phyloP scores from a whole-genome alignment of 2,797 vertebrate species.

The Megaceryle alcyon region DNA sequence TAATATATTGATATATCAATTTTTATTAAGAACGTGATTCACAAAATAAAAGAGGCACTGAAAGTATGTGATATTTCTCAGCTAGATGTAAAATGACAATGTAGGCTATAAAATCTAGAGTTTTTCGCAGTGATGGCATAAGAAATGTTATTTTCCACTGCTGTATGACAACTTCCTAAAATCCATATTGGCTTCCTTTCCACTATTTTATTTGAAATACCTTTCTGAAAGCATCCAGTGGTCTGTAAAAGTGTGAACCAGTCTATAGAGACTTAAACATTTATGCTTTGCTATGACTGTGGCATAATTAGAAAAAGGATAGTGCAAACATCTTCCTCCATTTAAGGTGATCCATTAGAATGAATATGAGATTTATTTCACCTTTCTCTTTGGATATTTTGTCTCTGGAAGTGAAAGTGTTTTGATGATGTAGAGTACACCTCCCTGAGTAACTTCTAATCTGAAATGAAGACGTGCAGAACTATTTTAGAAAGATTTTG shows the following conservation, averaged over 20 bases:
- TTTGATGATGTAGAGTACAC: not conserved
- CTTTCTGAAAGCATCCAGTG: not conserved
- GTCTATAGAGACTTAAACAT: not conserved
- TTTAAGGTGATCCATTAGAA: not conserved
- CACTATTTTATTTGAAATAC: not conserved
- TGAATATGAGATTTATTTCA: slow-evolving; percentile 10
- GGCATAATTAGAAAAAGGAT: not conserved
- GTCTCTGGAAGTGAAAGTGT: slow-evolving; percentile 45
- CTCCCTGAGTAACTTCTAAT: slow-evolving; percentile 43
- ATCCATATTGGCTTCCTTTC: not conserved
- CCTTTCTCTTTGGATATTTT: slow-evolving; percentile 7
- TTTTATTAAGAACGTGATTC: not conserved
- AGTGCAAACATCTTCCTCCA: not conserved
- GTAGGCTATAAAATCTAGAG: not conserved
- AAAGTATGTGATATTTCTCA: not conserved
- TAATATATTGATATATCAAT: not conserved
- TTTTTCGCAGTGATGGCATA: not conserved
- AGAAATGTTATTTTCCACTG: not conserved
- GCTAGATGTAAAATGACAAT: not conserved
- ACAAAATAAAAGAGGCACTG: not conserved
- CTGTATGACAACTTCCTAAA: not conserved
- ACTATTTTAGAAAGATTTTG: slow-evolving; percentile 59
- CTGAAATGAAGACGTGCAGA: slow-evolving; percentile 46
- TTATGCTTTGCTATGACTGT: not conserved
- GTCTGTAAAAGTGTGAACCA: not conserved